A percentile compares a stretch with the other conserved stretches of the same genome.
These are phyloP conservation scores for Subacronicta megacephala DNA, from an alignment of 2,888 invertebrate genomes.

Conservation along the genomic window DNA sequence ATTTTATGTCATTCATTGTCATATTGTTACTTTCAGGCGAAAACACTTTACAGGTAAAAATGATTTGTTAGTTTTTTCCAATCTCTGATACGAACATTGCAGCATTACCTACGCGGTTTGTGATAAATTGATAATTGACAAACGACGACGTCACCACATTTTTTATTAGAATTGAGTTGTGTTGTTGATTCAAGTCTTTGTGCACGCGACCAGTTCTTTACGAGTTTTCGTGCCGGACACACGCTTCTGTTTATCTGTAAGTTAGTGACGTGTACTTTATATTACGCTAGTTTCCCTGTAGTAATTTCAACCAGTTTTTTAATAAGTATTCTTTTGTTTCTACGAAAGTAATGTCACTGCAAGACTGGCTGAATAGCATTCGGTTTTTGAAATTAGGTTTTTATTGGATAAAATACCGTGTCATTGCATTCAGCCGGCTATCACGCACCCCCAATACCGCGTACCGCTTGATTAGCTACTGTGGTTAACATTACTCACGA, in stretches of 20 bases:
- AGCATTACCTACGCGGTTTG: slow-evolving; percentile 34
- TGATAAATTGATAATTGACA: slow-evolving; percentile 24
- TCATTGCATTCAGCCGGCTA: slow-evolving; percentile 47
- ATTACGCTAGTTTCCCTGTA: slow-evolving; percentile 10
- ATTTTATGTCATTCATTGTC: no score
- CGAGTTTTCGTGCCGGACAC: slow-evolving; percentile 65
- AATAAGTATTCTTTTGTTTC: slow-evolving; percentile 28
- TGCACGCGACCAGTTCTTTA: slow-evolving; percentile 66
- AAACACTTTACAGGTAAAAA: slow-evolving; percentile 9
- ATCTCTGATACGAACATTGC: slow-evolving; percentile 23
- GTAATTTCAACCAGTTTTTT: neutral
- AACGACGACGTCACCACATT: slow-evolving; percentile 43
- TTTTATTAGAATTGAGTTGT: slow-evolving; percentile 38
- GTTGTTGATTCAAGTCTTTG: slow-evolving; percentile 15
- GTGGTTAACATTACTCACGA: slow-evolving; percentile 24
- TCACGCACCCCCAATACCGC: slow-evolving; percentile 29
- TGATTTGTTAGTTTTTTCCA: neutral
- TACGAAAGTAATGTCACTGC: neutral
- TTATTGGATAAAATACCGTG: slow-evolving; percentile 35
- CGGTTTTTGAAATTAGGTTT: slow-evolving; percentile 15
- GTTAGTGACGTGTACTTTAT: slow-evolving; percentile 59
- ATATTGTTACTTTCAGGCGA: no score
- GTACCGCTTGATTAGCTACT: slow-evolving; percentile 36
- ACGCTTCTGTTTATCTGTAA: slow-evolving; percentile 66
- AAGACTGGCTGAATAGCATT: neutral